phyloP scores from a whole-genome alignment of 2,113 vertebrate species.

The Petroica traversi region DNA sequence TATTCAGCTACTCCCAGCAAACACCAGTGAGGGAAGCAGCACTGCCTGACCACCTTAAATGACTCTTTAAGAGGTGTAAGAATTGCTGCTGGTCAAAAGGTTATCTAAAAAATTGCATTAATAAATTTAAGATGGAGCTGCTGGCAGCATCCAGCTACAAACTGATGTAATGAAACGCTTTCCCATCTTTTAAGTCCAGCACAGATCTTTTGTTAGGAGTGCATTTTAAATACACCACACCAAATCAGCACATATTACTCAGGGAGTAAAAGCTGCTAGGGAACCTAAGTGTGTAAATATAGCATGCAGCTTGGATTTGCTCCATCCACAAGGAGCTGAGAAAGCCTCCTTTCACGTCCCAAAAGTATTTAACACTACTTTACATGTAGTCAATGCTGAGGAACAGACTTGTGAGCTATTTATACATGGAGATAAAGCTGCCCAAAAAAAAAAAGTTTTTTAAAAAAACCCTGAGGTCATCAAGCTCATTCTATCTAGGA shows the following conservation, averaged over 20 bases:
- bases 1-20: not conserved
- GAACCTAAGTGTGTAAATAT: not conserved
- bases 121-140: not conserved
- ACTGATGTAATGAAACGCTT: not conserved
- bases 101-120: not conserved
- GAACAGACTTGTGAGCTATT: conserved; percentile 30
- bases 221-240: not conserved
- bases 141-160: not conserved
- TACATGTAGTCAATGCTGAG: not conserved
- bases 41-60: not conserved
- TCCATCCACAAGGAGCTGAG: not conserved
- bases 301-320: not conserved
- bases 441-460: not conserved
- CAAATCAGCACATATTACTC: not conserved
- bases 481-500: not conserved
- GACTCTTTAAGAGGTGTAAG: not conserved
- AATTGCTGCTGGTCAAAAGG: not conserved
- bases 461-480: not conserved
- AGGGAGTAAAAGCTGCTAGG: not conserved
- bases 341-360: not conserved
- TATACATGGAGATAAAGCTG: not conserved
- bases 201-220: not conserved
- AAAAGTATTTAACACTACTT: conserved; percentile 27
- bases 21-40: not conserved
- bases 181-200: not conserved